These are phyloP conservation scores for Sisyra terminalis DNA, from an alignment of 2,888 invertebrate genomes.

Conservation along the genomic window DNA sequence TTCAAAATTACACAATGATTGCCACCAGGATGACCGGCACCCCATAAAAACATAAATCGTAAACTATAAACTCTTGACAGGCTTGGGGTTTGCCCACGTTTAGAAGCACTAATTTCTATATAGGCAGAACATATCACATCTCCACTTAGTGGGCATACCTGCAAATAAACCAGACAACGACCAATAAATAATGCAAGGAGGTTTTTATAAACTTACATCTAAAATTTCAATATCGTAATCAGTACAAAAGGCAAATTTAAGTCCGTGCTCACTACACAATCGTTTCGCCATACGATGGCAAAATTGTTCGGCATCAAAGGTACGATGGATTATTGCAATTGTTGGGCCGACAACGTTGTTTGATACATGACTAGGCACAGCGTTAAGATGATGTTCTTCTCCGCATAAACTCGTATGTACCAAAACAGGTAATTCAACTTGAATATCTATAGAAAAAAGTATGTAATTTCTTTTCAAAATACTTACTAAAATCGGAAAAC, in stretches of 20 bases:
- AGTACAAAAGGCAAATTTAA: constrained; percentile 26
- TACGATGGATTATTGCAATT: constrained; percentile 25
- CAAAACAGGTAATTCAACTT: constrained; percentile 25
- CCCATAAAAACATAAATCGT: constrained; percentile 8
- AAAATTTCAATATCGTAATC: constrained; percentile 28
- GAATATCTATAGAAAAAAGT: constrained; percentile 20
- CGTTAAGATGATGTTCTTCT: constrained; percentile 24
- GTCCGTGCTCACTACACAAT: constrained; percentile 23
- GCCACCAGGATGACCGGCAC: constrained; percentile 2
- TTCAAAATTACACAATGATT: constrained; percentile 2
- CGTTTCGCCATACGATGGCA: constrained; percentile 26
- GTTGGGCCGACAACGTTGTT: constrained; percentile 26
- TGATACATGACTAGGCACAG: constrained; percentile 24
- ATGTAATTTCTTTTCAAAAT: too few species aligned
- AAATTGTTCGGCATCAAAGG: constrained; percentile 28
- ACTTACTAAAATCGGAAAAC: too few species aligned
- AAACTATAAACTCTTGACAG: constrained; percentile 19
- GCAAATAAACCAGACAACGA: constrained; percentile 12
- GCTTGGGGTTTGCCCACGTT: constrained; percentile 14
- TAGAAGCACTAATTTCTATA: constrained; percentile 26
- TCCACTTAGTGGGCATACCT: constrained; percentile 28
- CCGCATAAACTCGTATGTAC: constrained; percentile 22
- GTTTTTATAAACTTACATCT: constrained; percentile 19
- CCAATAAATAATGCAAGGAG: background rate
- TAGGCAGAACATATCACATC: constrained; percentile 26